These are phyloP conservation scores for Scrobipalpa costella DNA, from an alignment of 2,888 invertebrate genomes.

Conservation along the genomic window DNA sequence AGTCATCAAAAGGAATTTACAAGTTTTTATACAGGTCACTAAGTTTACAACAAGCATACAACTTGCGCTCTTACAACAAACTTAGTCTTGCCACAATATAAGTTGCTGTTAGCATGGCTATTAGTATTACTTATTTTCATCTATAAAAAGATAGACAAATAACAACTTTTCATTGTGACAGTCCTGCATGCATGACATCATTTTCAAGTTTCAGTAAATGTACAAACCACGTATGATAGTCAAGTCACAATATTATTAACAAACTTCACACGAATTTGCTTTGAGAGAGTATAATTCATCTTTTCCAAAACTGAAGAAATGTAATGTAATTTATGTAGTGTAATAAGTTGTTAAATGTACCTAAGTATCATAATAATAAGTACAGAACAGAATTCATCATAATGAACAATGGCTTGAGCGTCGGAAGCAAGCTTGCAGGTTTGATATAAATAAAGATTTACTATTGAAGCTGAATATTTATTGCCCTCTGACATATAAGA, in stretches of 20 bases:
- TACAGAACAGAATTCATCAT: too few relatives aligned
- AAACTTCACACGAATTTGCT: slow-evolving; percentile 14
- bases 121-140: background rate
- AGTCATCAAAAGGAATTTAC: slow-evolving; percentile 14
- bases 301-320: background rate
- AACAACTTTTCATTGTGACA: slow-evolving; percentile 2
- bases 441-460: too few relatives aligned
- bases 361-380: too few relatives aligned
- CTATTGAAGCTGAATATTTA: too few relatives aligned
- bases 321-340: background rate
- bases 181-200: background rate
- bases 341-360: background rate
- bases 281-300: background rate
- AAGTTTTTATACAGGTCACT: slow-evolving; percentile 17
- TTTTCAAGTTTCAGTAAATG: background rate
- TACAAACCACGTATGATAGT: background rate
- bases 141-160: background rate
- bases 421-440: too few relatives aligned
- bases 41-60: slow-evolving; percentile 14
- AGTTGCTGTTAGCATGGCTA: background rate
- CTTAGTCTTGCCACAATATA: background rate
- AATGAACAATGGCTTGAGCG: too few relatives aligned
- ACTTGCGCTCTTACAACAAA: background rate
- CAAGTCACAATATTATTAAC: slow-evolving; percentile 25
- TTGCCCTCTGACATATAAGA: background rate